These are phyloP conservation scores for Palythoa caribaeorum DNA, from an alignment of 92 coral and sea anemone genomes.

Conservation along the genomic window DNA sequence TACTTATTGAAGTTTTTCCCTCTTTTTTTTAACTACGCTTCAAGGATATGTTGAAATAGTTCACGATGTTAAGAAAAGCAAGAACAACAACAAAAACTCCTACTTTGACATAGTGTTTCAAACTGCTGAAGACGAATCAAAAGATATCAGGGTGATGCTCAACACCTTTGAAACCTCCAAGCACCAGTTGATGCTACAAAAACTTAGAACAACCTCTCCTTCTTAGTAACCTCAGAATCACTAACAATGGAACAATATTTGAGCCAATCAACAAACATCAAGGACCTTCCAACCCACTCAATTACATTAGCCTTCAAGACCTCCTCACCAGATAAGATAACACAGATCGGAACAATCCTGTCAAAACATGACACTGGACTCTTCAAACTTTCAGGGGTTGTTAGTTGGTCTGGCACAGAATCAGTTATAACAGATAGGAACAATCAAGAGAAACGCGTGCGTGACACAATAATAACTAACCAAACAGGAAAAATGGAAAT, in stretches of 20 bases:
- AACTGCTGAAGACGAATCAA: not conserved
- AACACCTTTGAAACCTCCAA: not conserved
- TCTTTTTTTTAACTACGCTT: not conserved
- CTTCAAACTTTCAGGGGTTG: conserved; percentile 11
- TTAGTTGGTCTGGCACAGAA: conserved; percentile 36
- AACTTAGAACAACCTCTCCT: conserved; percentile 28
- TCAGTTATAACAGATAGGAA: not conserved
- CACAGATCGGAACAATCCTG: conserved; percentile 2
- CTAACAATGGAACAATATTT: conserved; percentile 31
- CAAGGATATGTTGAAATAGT: conserved; percentile 4
- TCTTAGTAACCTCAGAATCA: conserved; percentile 15
- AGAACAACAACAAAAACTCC: not conserved
- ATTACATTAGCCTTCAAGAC: not conserved
- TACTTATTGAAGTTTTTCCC: not conserved
- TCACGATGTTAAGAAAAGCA: not conserved
- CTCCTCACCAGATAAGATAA: not conserved
- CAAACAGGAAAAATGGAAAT: not conserved
- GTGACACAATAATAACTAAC: conserved; percentile 28
- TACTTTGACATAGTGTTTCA: conserved; percentile 1
- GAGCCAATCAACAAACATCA: conserved; percentile 12
- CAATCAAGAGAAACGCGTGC: conserved; percentile 28
- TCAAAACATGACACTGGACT: conserved; percentile 14
- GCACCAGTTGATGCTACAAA: not conserved
- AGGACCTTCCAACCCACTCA: conserved; percentile 40
- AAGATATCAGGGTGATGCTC: not conserved